Evolutionary conservation across 2,113 vertebrate species (phyloP).

Genomic region (Cololabis saira): DNA sequence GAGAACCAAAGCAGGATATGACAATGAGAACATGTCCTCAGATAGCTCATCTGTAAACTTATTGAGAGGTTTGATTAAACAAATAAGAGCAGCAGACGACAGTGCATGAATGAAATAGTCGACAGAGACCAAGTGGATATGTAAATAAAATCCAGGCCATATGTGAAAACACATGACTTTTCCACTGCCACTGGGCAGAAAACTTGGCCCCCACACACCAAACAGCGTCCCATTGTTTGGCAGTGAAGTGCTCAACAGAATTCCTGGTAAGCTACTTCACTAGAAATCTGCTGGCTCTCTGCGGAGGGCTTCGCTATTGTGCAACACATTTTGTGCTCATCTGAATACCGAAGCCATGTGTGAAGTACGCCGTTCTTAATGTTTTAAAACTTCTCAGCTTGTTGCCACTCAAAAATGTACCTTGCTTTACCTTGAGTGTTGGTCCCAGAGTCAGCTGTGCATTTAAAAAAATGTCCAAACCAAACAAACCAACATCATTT

Average conservation of each 20-base stretch:
- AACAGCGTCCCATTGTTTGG: constrained; percentile 62
- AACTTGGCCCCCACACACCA: constrained; percentile 7
- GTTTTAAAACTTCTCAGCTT: neutral
- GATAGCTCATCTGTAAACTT: neutral
- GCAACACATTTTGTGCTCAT: constrained; percentile 41
- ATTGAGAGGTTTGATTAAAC: neutral
- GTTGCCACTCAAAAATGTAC: no score
- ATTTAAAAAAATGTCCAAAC: no score
- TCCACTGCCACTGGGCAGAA: neutral
- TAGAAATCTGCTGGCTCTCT: constrained; percentile 42
- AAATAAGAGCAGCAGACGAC: constrained; percentile 46
- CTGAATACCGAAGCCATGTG: neutral
- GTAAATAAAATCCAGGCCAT: constrained; percentile 27
- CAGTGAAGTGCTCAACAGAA: constrained; percentile 46
- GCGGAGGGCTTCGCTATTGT: constrained; percentile 34
- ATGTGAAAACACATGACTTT: constrained; percentile 40
- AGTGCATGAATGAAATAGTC: constrained; percentile 1
- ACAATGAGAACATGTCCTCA: neutral
- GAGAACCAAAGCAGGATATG: neutral
- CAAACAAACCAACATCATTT: no score
- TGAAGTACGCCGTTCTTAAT: neutral
- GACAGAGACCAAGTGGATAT: constrained; percentile 6
- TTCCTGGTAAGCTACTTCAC: constrained; percentile 74
- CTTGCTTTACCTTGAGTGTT: no score
- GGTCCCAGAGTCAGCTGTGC: no score